Base-by-base conservation (phyloP, 2,797 vertebrate species). In the Orientallactaga sibirica region DNA sequence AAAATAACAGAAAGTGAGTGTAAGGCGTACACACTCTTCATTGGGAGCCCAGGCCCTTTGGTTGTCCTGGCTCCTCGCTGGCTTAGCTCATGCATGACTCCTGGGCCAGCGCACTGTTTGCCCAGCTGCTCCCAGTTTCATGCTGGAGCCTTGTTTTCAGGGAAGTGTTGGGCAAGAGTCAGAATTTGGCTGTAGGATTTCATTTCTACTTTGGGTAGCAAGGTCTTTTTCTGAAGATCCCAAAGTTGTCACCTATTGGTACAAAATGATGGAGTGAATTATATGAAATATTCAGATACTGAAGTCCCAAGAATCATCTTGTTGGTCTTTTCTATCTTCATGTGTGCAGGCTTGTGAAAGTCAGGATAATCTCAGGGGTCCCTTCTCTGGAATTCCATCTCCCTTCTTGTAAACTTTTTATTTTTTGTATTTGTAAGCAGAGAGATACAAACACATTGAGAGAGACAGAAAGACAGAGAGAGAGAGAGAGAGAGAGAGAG, bases 1-100 rank as follows among this genome's bases (percentile, higher is more conserved):
- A 94, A 95, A 95, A 87, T 22, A 95, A 37, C 55, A 77, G 70
- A 90, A 86, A 93, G 91, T 96, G 97, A 85, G 52, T 41, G 16
- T 29, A 92, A 10, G 68, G 22, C 79, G 75, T 43, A 92, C 2
- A 3, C 1, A 6, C 18, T 83, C 48, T 48, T 76, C 18, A 18
- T 64, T 66, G n/a, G 29, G 58, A 83, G 37, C 27, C 3, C 27
- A 66, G 58, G 8, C 20, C 14, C 18, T 80, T 83, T 48, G 52
- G 84, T 74, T 90, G 71, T 43, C 64, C 27, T 83, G 94, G 94
- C 79, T 80, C 79, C 86, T 62, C 22, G 6, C 11, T 18, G 92
- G 37, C 77, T 68, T 86, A 75, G 74, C 75, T 93, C 67, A 33
- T 62, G 70, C 19, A 43, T 33, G 52, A 11, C 12, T 76, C 15